phyloP scores from a whole-genome alignment of 2,888 invertebrate species.

The Cantharis rufa region DNA sequence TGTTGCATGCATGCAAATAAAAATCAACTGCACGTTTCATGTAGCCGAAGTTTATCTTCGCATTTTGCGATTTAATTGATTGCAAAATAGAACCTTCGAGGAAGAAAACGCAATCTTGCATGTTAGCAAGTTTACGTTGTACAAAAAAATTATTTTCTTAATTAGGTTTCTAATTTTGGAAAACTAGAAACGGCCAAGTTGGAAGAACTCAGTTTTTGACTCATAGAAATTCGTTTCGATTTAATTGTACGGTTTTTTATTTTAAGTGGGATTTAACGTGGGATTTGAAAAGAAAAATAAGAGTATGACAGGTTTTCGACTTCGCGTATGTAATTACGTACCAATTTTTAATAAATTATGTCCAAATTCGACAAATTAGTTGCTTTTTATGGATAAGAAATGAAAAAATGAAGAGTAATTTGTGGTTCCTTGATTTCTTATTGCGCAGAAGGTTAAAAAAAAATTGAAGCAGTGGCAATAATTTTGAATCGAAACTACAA shows the following conservation, averaged over 20 bases:
- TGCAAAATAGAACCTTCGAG: constrained; percentile 8
- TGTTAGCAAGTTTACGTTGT: constrained; percentile 7
- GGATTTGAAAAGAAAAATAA: background rate
- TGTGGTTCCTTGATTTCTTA: background rate
- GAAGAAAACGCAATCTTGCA: constrained; percentile 13
- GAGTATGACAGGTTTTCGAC: background rate
- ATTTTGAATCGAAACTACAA: background rate
- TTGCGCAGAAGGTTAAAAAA: background rate
- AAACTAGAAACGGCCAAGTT: background rate
- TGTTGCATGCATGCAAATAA: constrained; percentile 9
- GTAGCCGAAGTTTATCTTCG: constrained; percentile 5
- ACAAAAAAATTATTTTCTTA: constrained; percentile 5
- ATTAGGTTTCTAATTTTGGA: background rate
- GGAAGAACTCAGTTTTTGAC: background rate
- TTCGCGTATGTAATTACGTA: background rate
- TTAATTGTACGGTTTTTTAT: background rate
- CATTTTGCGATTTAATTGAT: constrained; percentile 9
- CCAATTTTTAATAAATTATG: background rate
- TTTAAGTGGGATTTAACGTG: background rate
- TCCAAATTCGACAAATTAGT: background rate
- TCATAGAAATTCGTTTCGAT: background rate
- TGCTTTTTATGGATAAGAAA: background rate
- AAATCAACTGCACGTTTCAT: constrained; percentile 9
- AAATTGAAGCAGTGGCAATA: background rate
- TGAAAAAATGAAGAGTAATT: background rate